These are phyloP conservation scores for Accipiter virgatus DNA, from an alignment of 2,113 vertebrate genomes.

Conservation along the genomic window DNA sequence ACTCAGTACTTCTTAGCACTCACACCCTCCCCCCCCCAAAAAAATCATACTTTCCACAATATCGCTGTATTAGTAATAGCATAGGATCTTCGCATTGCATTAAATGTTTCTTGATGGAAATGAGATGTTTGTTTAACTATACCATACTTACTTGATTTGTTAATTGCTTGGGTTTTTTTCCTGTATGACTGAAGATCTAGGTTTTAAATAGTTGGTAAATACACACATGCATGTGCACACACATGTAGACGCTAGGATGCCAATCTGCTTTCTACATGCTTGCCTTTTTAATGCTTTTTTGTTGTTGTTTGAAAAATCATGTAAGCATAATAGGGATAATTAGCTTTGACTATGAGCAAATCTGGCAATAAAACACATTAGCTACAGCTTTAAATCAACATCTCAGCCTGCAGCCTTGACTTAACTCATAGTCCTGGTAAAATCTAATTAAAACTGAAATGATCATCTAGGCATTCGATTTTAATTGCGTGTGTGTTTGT, in stretches of 20 bases:
- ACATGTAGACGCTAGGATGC: background rate
- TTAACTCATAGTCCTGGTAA: conserved; percentile 50
- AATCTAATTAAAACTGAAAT: conserved; percentile 69
- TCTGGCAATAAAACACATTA: conserved; percentile 68
- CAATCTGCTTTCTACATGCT: background rate
- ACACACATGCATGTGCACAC: background rate
- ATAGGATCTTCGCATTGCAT: background rate
- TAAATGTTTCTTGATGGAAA: conserved; percentile 5
- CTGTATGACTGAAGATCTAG: background rate
- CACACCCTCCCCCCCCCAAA: accelerated
- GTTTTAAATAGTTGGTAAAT: background rate
- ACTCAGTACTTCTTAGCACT: background rate
- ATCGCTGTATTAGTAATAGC: background rate
- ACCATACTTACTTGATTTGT: background rate
- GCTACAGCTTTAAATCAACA: conserved; percentile 68
- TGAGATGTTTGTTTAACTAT: conserved; percentile 8
- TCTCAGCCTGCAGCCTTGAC: conserved; percentile 49
- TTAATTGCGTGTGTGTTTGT: background rate
- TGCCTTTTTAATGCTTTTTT: background rate
- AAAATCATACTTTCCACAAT: background rate
- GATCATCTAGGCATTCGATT: conserved; percentile 46
- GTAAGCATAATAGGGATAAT: conserved; percentile 66
- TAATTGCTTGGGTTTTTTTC: background rate
- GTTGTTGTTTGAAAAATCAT: conserved; percentile 45
- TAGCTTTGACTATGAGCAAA: conserved; percentile 68